Evolutionary conservation across 64 coral and sea anemone genomes (phyloP), one percentile per base, ranked within the genome.

Genomic region (Stylophora pistillata): DNA sequence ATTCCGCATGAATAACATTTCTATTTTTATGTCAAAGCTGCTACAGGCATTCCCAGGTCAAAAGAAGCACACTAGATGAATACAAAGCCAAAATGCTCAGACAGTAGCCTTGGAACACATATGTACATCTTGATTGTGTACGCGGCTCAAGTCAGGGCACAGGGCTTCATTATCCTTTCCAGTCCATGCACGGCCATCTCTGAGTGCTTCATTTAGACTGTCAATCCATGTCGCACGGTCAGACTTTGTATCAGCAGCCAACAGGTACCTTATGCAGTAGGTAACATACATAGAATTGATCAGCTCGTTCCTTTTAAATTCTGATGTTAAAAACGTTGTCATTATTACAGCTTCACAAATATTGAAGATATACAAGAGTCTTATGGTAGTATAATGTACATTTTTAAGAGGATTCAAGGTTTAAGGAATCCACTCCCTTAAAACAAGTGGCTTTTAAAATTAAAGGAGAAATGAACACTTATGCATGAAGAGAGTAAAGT

Each of bases 161-260:
- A 97, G 23, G 28, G 77, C 53, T 0, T 30, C 78, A 23, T 86
- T 82, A 20, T 90, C 74, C 9, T 31, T 26, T 7, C 61, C 52
- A 3, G 10, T 90, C 97, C 97, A 99, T 0, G 97, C 97, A 58
- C 91, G 92, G 56, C 87, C 91, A 80, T 99, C 97, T 74, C 86
- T 93, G 25, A 99, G 84, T 15, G 97, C 94, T 21, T 99, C 97
- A 30, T 99, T 99, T 0, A 99, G 58, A 34, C 92, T 92, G 78
- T 99, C 88, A 54, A 99, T 56, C 97, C 97, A 99, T 47, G 93
- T 95, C 12, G 87, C 90, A 77, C 90, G 90, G 56, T 99, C 97
- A 33, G 90, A 37, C 56, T 99, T 99, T 32, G 94, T 99, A 58
- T 99, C 97, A 17, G 93, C 93, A 5, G 97, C 94, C 32, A 98